These are phyloP conservation scores for Benitochromis conjunctus DNA, from an alignment of 2,113 vertebrate species.

Conservation along the genomic window DNA sequence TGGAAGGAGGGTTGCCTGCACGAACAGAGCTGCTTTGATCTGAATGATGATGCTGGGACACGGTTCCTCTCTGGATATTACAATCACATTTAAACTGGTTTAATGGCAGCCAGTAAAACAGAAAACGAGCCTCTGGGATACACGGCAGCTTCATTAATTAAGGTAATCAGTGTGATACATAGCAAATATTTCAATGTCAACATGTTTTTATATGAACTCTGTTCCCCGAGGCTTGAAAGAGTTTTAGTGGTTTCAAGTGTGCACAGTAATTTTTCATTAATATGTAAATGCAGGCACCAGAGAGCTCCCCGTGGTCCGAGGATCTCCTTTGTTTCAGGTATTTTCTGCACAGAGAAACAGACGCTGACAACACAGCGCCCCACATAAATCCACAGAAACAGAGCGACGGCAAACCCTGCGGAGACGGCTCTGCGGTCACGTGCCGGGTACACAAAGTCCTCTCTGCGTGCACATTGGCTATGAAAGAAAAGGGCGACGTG, in stretches of 20 bases:
- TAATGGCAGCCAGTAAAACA: neutral
- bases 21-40: neutral
- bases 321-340: neutral
- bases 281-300: neutral
- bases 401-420: neutral
- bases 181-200: neutral
- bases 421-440: neutral
- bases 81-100: neutral
- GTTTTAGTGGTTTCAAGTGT: neutral
- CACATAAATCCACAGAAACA: neutral
- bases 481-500: neutral
- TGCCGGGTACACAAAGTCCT: neutral
- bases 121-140: neutral
- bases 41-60: neutral
- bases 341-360: neutral
- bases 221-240: neutral
- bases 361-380: neutral
- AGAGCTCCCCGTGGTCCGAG: neutral
- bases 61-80: neutral
- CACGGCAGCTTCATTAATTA: neutral
- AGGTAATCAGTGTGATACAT: neutral
- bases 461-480: neutral
- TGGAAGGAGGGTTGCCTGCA: neutral
- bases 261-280: neutral
- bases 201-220: neutral